These are phyloP conservation scores for Pogonocichla stellata DNA, from an alignment of 2,113 vertebrate genomes.

Conservation along the genomic window DNA sequence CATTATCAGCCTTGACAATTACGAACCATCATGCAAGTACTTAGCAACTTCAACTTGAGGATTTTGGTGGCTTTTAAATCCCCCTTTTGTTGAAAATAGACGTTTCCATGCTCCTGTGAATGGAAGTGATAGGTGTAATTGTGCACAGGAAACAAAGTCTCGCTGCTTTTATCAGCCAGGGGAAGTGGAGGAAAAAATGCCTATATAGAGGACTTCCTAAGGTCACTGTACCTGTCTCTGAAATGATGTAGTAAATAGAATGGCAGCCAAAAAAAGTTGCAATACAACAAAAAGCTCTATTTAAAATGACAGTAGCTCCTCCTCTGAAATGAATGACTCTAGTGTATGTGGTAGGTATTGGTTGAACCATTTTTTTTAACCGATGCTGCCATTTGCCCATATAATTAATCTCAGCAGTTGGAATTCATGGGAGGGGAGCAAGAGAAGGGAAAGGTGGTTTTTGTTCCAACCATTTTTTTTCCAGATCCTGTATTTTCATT, in stretches of 20 bases:
- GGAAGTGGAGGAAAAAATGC: background rate
- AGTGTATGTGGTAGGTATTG: background rate
- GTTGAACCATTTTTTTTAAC: background rate
- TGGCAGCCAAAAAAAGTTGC: background rate
- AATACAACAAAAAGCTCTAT: background rate
- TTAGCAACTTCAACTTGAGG: background rate
- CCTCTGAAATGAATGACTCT: background rate
- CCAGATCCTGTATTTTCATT: conserved; percentile 16
- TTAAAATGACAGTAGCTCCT: background rate
- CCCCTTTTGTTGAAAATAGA: background rate
- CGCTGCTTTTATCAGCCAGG: background rate
- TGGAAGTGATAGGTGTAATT: background rate
- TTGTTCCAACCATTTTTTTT: background rate
- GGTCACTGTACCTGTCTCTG: background rate
- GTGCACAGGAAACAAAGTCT: background rate
- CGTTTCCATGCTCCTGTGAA: background rate
- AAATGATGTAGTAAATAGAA: background rate
- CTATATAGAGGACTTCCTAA: background rate
- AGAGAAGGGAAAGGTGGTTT: background rate
- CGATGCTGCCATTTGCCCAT: background rate
- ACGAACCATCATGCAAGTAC: background rate
- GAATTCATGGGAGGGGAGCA: background rate
- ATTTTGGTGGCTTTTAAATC: conserved; percentile 1
- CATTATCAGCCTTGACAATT: background rate
- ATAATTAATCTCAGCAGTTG: background rate